Evolutionary conservation across 2,113 vertebrate genomes (phyloP).

Genomic region (Triplophysa tibetana): DNA sequence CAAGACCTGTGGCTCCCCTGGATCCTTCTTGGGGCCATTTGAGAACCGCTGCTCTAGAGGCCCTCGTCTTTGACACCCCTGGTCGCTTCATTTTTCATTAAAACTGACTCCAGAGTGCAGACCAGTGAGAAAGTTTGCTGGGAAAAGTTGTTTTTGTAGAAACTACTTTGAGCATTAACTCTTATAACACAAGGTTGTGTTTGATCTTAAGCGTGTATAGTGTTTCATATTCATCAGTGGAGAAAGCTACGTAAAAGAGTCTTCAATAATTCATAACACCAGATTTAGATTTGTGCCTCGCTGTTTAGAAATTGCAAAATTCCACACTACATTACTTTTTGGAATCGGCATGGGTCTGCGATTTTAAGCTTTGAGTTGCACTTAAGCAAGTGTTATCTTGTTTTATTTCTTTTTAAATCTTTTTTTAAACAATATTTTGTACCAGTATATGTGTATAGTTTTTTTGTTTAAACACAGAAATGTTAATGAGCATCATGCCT

Average conservation of each 20-base stretch:
- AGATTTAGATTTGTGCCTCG: constrained; percentile 72
- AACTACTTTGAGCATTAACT: constrained; percentile 63
- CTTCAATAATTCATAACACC: constrained; percentile 78
- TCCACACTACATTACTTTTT: constrained; percentile 66
- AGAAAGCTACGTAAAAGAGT: constrained; percentile 70
- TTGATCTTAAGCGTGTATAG: constrained; percentile 69
- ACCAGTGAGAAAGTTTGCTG: constrained; percentile 47
- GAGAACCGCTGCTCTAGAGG: too few species aligned
- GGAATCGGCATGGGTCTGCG: constrained; percentile 56
- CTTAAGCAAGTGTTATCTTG: constrained; percentile 56
- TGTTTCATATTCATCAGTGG: constrained; percentile 68
- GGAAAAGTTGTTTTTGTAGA: constrained; percentile 53
- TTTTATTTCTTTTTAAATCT: neutral
- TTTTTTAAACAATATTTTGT: constrained; percentile 43
- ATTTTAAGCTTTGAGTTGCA: constrained; percentile 56
- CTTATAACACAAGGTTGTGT: constrained; percentile 60
- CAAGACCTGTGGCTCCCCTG: too few species aligned
- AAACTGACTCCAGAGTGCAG: constrained; percentile 50
- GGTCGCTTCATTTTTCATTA: constrained; percentile 49
- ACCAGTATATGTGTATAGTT: constrained; percentile 33
- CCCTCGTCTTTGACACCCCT: constrained; percentile 11
- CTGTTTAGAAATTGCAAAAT: constrained; percentile 67
- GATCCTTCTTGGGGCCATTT: too few species aligned
- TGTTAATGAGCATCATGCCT: neutral
- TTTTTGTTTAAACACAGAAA: neutral